phyloP scores from a whole-genome alignment of 2,113 vertebrate species.

The Pipa parva region DNA sequence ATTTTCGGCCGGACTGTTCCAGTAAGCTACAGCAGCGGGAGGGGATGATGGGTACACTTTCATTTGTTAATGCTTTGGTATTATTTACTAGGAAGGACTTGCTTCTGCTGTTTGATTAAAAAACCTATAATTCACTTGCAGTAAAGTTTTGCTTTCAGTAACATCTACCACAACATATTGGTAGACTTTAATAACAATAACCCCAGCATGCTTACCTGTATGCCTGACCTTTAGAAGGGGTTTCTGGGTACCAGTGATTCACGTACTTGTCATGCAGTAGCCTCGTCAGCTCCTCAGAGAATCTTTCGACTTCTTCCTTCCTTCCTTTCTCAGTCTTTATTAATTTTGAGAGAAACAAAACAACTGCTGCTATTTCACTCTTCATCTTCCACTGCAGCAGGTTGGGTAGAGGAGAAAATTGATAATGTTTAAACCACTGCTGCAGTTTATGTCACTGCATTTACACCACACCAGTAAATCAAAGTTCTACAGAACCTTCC shows the following conservation, averaged over 20 bases:
- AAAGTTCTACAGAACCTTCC: too few relatives aligned
- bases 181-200: background rate
- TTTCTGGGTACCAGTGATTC: slow-evolving; percentile 68
- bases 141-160: too few relatives aligned
- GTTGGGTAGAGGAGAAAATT: background rate
- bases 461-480: too few relatives aligned
- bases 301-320: slow-evolving; percentile 53
- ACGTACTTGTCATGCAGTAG: slow-evolving; percentile 63
- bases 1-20: too few relatives aligned
- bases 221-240: slow-evolving; percentile 64
- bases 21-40: background rate
- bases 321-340: slow-evolving; percentile 55
- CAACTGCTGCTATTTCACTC: slow-evolving; percentile 66
- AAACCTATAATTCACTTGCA: too few relatives aligned
- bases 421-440: too few relatives aligned
- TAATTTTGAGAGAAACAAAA: slow-evolving; percentile 64
- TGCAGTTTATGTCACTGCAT: too few relatives aligned
- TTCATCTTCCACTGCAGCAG: slow-evolving; percentile 56
- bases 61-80: background rate
- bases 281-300: slow-evolving; percentile 59
- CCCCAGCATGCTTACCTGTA: slow-evolving; percentile 57
- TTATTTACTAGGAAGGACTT: background rate
- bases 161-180: background rate
- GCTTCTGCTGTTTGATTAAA: too few relatives aligned
- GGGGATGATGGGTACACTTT: background rate